phyloP scores from a whole-genome alignment of 2,113 vertebrate genomes.

The Empidonax alnorum region DNA sequence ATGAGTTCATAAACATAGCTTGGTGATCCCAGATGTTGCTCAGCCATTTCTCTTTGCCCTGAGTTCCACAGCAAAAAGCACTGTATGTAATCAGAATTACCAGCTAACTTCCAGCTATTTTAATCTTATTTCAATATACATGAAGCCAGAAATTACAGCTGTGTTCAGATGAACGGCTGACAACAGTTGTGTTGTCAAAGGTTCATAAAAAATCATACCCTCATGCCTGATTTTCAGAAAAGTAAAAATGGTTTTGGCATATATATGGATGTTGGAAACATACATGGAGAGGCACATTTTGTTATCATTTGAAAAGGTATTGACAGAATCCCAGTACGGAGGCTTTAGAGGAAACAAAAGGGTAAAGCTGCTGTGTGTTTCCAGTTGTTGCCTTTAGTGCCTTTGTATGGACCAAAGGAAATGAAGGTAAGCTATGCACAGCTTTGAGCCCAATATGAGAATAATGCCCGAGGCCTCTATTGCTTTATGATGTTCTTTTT shows the following conservation, averaged over 20 bases:
- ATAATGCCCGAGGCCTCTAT: neutral
- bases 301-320: neutral
- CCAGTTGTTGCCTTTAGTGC: neutral
- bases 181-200: neutral
- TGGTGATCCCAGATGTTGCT: neutral
- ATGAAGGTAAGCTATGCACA: neutral
- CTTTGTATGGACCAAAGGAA: neutral
- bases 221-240: fast-evolving
- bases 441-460: neutral
- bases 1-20: neutral
- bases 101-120: neutral
- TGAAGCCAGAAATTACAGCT: neutral
- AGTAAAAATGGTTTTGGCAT: neutral
- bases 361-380: neutral
- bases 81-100: neutral
- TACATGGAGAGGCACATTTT: fast-evolving
- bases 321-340: fast-evolving
- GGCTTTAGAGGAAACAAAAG: neutral
- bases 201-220: neutral
- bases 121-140: neutral
- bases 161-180: neutral
- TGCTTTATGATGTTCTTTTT: neutral
- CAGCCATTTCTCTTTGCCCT: neutral
- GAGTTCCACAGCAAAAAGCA: neutral
- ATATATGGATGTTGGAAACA: neutral